Conservation (phyloP, 2,113 vertebrate genomes). For the Scartelaos histophorus region DNA sequence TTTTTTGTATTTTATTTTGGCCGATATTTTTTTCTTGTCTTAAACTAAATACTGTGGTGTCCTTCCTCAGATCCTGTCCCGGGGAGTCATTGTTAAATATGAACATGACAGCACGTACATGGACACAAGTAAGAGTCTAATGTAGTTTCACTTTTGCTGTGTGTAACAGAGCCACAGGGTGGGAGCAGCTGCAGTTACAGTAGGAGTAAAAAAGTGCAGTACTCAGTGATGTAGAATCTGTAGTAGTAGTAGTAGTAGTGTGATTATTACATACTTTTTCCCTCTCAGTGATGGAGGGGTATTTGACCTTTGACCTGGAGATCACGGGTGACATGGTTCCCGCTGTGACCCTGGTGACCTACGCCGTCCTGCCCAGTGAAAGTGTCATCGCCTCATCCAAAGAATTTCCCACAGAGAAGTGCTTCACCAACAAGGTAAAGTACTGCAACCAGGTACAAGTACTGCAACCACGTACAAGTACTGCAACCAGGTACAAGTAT, state of each 20-base stretch:
- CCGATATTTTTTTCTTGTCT: too few relatives aligned
- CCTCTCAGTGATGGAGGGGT: slow-evolving; percentile 64
- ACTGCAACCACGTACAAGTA: not conserved
- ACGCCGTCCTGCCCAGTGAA: slow-evolving; percentile 77
- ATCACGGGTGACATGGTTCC: slow-evolving; percentile 74
- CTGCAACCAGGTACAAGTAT: too few relatives aligned
- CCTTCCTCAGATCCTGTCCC: slow-evolving; percentile 74
- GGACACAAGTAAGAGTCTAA: slow-evolving; percentile 33
- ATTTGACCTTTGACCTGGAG: slow-evolving; percentile 70
- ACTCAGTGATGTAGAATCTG: too few relatives aligned
- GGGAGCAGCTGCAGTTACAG: too few relatives aligned
- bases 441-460: too few relatives aligned
- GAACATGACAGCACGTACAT: slow-evolving; percentile 49
- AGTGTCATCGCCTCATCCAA: slow-evolving; percentile 78
- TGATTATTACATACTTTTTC: too few relatives aligned
- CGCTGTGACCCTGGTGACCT: slow-evolving; percentile 71
- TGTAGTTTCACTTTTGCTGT: too few relatives aligned
- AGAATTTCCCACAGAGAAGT: slow-evolving; percentile 74
- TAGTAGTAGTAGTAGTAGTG: too few relatives aligned
- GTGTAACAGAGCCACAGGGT: too few relatives aligned
- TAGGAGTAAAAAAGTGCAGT: too few relatives aligned
- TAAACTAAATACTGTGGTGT: not conserved
- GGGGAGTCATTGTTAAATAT: slow-evolving; percentile 70
- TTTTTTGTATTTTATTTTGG: too few relatives aligned
- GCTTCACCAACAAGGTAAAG: slow-evolving; percentile 84